Percentiles rank a stretch among this genome's conserved stretches.
These are phyloP conservation scores for Aphodius sticticus DNA, from an alignment of 2,888 invertebrate species.

Conservation along the genomic window DNA sequence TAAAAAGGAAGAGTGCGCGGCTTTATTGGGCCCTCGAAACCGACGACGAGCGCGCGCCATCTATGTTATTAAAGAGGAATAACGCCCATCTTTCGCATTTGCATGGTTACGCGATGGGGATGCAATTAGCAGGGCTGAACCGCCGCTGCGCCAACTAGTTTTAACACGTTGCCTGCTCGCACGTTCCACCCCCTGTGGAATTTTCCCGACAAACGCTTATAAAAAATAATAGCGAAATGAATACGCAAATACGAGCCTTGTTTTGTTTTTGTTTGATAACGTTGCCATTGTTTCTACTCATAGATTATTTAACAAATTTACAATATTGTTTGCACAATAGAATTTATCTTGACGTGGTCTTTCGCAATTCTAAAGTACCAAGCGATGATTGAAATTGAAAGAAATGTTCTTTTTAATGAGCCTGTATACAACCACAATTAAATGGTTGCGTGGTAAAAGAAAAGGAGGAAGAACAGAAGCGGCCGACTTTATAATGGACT, in stretches of 20 bases:
- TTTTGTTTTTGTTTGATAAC: neutral
- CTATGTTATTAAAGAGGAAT: neutral
- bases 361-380: no score
- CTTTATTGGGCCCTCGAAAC: neutral
- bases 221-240: conserved; percentile 4
- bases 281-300: no score
- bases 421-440: no score
- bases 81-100: neutral
- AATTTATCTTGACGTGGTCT: no score
- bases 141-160: neutral
- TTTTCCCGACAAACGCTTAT: neutral
- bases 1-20: neutral
- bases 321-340: no score
- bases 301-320: no score
- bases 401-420: no score
- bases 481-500: neutral
- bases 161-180: neutral
- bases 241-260: neutral
- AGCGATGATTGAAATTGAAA: no score
- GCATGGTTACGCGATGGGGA: neutral
- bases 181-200: neutral
- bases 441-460: no score
- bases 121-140: neutral
- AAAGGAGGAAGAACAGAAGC: no score
- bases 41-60: neutral